A percentile compares a stretch with the other conserved stretches of the same genome.
phyloP scores from a whole-genome alignment of 1,140 invertebrate species.

The Rhopalosiphum maidis region DNA sequence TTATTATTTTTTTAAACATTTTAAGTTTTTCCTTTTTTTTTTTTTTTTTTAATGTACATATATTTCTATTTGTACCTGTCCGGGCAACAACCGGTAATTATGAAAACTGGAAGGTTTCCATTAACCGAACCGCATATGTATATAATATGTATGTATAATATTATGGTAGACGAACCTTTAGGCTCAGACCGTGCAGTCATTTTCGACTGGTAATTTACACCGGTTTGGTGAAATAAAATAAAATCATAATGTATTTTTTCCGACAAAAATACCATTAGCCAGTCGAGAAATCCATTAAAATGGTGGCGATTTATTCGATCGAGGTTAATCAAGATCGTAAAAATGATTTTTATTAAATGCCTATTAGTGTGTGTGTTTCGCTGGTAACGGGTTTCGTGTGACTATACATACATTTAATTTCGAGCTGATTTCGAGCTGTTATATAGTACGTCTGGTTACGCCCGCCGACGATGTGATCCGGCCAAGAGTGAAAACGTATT shows the following conservation, averaged over 20 bases:
- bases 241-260: slow-evolving; percentile 33
- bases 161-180: slow-evolving; percentile 13
- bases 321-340: slow-evolving; percentile 43
- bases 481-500: background rate
- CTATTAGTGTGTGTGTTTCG: background rate
- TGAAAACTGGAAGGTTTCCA: slow-evolving; percentile 34
- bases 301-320: slow-evolving; percentile 41
- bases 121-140: background rate
- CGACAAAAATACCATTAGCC: slow-evolving; percentile 30
- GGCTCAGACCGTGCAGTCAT: slow-evolving; percentile 21
- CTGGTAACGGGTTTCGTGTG: slow-evolving; percentile 4
- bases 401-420: slow-evolving; percentile 11
- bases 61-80: slow-evolving; percentile 36
- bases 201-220: slow-evolving; percentile 42
- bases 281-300: background rate
- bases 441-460: background rate
- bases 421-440: background rate
- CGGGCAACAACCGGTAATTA: slow-evolving; percentile 36
- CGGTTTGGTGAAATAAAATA: slow-evolving; percentile 36
- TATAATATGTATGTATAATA: background rate
- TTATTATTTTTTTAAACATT: background rate
- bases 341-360: slow-evolving; percentile 45
- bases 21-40: slow-evolving; percentile 36
- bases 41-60: slow-evolving; percentile 36
- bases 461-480: background rate